phyloP scores from a whole-genome alignment of 2,797 vertebrate species.

The Lacerta viridis region DNA sequence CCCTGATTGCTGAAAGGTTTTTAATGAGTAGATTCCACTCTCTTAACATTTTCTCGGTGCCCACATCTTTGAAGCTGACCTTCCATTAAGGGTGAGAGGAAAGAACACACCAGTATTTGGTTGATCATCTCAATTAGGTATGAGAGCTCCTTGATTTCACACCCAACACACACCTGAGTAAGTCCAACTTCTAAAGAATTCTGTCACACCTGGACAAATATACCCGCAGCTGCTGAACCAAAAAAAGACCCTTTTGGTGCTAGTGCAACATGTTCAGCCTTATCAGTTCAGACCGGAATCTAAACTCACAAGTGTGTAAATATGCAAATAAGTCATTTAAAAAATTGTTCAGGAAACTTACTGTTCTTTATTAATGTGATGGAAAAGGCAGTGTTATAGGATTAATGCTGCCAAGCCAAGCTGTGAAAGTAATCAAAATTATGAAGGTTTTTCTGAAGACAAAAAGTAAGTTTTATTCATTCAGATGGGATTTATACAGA shows the following conservation, averaged over 20 bases:
- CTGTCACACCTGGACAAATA: conserved; percentile 7
- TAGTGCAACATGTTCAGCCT: neutral
- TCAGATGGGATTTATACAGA: neutral
- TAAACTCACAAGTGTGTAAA: conserved; percentile 11
- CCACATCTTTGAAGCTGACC: neutral
- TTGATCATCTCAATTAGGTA: neutral
- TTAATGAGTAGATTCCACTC: neutral
- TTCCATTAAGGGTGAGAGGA: neutral
- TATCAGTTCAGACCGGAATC: conserved; percentile 12
- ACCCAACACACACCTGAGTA: neutral
- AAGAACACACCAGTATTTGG: neutral
- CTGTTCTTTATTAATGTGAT: neutral
- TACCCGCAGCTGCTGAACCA: neutral
- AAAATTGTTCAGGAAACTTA: neutral
- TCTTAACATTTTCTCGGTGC: neutral
- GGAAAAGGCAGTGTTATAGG: neutral
- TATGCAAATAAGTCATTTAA: neutral
- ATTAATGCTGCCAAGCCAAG: neutral
- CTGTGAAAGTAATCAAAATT: neutral
- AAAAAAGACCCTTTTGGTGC: neutral
- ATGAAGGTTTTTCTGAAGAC: neutral
- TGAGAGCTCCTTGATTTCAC: conserved; percentile 11
- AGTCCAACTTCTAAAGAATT: conserved; percentile 16
- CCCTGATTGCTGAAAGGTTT: neutral
- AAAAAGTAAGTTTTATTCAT: neutral